These are phyloP conservation scores for Actinernus sp. DNA, from an alignment of 92 coral and sea anemone species.

Conservation along the genomic window DNA sequence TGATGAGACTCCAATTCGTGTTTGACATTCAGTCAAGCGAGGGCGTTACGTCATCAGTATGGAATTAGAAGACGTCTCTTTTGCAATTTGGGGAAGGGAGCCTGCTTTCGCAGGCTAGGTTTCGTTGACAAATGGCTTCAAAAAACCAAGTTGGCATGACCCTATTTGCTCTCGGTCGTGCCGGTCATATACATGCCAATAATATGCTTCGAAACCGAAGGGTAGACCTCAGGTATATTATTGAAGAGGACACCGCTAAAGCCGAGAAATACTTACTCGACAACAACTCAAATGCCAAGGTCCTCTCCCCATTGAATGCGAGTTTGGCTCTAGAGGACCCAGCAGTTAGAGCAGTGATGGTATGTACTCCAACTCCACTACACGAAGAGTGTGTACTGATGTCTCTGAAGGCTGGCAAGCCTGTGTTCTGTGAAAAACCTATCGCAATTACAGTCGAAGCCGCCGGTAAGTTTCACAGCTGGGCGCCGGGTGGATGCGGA, in stretches of 20 bases:
- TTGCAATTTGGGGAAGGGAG: too few relatives aligned
- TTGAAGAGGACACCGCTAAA: conserved; percentile 70
- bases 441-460: conserved; percentile 70
- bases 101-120: too few relatives aligned
- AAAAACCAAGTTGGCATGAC: conserved; percentile 62
- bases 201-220: conserved; percentile 62
- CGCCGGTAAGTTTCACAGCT: conserved; percentile 80
- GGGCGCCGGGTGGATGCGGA: too few relatives aligned
- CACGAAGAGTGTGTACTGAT: conserved; percentile 77
- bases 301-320: conserved; percentile 43
- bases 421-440: conserved; percentile 97
- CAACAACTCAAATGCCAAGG: conserved; percentile 45
- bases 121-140: too few relatives aligned
- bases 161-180: conserved; percentile 88
- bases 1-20: too few relatives aligned
- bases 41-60: too few relatives aligned
- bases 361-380: conserved; percentile 83
- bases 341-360: conserved; percentile 67
- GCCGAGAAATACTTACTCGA: conserved; percentile 62
- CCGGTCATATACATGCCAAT: conserved; percentile 81
- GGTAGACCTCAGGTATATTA: conserved; percentile 73
- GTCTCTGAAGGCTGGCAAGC: conserved; percentile 82
- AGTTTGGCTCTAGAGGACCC: conserved; percentile 59
- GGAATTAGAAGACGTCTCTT: too few relatives aligned
- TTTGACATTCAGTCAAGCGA: too few relatives aligned